A percentile compares a stretch with the other conserved stretches of the same genome.
phyloP scores from a whole-genome alignment of 2,888 invertebrate species.

The Augochlorella aurata region DNA sequence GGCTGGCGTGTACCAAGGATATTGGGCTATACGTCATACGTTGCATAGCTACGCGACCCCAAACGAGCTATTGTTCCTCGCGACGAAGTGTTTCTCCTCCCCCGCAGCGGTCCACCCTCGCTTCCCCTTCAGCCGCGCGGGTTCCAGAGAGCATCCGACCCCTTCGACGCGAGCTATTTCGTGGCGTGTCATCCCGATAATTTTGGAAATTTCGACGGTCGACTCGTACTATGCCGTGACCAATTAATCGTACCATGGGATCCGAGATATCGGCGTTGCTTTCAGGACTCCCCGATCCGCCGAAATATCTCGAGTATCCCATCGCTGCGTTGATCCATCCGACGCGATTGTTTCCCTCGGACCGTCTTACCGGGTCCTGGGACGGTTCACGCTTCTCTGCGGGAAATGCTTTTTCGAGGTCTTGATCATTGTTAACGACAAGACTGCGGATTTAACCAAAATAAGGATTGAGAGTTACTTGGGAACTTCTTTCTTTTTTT shows the following conservation, averaged over 20 bases:
- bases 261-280: slow-evolving; percentile 17
- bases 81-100: slow-evolving; percentile 63
- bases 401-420: too few relatives aligned
- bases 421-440: too few relatives aligned
- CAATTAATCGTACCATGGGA: slow-evolving; percentile 53
- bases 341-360: too few relatives aligned
- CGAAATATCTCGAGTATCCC: neutral
- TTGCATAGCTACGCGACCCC: slow-evolving; percentile 70
- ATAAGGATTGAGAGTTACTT: too few relatives aligned
- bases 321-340: too few relatives aligned
- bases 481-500: too few relatives aligned
- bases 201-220: slow-evolving; percentile 63
- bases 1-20: slow-evolving; percentile 67
- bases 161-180: slow-evolving; percentile 53
- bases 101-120: slow-evolving; percentile 1
- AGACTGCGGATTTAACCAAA: too few relatives aligned
- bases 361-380: too few relatives aligned
- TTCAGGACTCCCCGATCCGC: neutral
- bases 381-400: too few relatives aligned
- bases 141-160: neutral
- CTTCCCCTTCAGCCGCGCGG: neutral
- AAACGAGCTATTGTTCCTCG: slow-evolving; percentile 72
- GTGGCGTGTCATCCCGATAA: slow-evolving; percentile 64
- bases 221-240: slow-evolving; percentile 22
- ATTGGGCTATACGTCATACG: slow-evolving; percentile 72